Evolutionary conservation across 2,797 vertebrate species (phyloP), one percentile per base, ranked within the genome.

Genomic region (Ptychadena robeensis): DNA sequence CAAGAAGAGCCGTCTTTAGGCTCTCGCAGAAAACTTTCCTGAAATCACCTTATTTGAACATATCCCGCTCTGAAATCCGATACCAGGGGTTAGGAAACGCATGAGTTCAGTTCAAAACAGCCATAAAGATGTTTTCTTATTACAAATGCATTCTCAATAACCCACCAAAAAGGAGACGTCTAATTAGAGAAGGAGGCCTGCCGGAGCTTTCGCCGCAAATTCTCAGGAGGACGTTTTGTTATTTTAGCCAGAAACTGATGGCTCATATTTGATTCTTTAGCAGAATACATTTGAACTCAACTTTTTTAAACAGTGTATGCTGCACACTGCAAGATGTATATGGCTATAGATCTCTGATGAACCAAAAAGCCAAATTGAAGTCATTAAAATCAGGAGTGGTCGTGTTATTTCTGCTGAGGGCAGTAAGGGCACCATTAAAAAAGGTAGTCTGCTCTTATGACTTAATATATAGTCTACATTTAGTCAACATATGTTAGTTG

Each of bases 31-130:
- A 76, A 61, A 53, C 28, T 61, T 76, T 76, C 73, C 44, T 69
- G 66, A 82, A 76, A 82, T 82, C 80, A 77, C 81, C 81, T 77
- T 77, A 77, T 82, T 82, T 82, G 81, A 82, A 77, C 81, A 82
- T 82, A 22, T 82, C 73, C 81, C 25, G 7, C 67, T 48, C 27
- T 70, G 81, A 77, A 82, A 82, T 65, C 66, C 28, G 67, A 82
- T 71, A 44, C 67, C 27, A 9, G 63, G 18, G 70, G 53, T 69
- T 65, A 59, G 73, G 37, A 77, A 71, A 82, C 35, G 31, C 63
- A 77, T 30, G 28, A 64, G 66, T 77, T 70, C 66, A 44, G 34
- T 71, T 82, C 27, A 82, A 82, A 70, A 75, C 73, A 65, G 48
- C 67, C 28, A 59, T 80, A 70, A 69, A 71, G 53, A 71, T 71